Base-by-base conservation (phyloP, 2,113 vertebrate species). In the Pomatorhinus ruficollis region DNA sequence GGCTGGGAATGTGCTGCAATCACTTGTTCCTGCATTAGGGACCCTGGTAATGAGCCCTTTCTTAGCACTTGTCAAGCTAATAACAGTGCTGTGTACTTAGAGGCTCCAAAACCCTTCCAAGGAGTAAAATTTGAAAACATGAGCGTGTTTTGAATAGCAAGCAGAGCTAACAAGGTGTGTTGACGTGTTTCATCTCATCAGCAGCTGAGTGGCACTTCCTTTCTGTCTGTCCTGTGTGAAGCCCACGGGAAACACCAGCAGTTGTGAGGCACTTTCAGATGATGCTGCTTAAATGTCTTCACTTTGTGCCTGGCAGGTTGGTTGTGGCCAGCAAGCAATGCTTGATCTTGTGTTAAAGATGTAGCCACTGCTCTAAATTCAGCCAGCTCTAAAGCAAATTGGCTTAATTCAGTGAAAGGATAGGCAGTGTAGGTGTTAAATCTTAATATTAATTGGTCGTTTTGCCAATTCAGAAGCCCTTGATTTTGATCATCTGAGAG, bases 181-280 rank as follows among this genome's bases (percentile, higher is more conserved):
- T 68, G 91, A 37, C 0, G 1, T 22, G 37, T 39, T 74, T 44
- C 15, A 10, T 87, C 50, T 54, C 45, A 5, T 66, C 74, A 56
- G 42, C 47, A 81, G 47, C 9, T 23, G 59, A 35, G 25, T 50
- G 61, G 44, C 5, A 1, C 3, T 39, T 75, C 11, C 22, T 54
- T 45, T 47, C 15, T 65, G 49, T 5, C 49, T 69, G 37, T 61
- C 30, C 0, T 10, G 22, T 35, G 42, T 40, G 77, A 37, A 20
- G 49, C 24, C 25, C 47, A 1, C 7, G 6, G 49, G 45, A 20
- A 66, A 31, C 10, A 28, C 0, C 1, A 64, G 64, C 68, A 50
- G 40, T 2, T 2, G 5, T 1, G 25, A 52, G 53, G 20, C 57
- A 8, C 3, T 42, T 90, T 12, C 2, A 2, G 27, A 1, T 3